Conservation (phyloP, 2,888 invertebrate species). For the Ferrisia virgata region DNA sequence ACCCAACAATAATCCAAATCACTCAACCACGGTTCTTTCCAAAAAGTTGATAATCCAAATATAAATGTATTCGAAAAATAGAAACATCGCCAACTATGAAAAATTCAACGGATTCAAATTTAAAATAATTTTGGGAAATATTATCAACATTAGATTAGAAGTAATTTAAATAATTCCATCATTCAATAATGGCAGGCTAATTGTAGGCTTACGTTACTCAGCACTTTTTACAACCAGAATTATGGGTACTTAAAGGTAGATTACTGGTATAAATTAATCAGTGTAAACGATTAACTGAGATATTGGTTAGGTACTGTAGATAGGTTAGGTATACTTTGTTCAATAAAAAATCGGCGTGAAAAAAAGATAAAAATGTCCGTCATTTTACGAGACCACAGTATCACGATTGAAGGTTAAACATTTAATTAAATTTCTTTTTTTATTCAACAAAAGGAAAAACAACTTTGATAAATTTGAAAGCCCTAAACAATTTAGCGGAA, state of each 20-base stretch:
- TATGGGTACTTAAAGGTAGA: background rate
- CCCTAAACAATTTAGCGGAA: background rate
- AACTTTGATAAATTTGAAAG: background rate
- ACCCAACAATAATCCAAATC: constrained; percentile 83
- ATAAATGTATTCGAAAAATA: constrained; percentile 80
- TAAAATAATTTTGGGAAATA: background rate
- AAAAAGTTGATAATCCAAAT: constrained; percentile 75
- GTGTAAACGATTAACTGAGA: background rate
- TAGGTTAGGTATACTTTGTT: background rate
- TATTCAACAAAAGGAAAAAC: background rate
- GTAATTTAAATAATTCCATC: background rate
- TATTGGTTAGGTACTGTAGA: background rate
- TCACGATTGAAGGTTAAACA: background rate
- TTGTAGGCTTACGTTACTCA: background rate
- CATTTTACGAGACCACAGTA: background rate
- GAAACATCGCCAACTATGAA: constrained; percentile 71
- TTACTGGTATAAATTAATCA: background rate
- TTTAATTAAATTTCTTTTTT: background rate
- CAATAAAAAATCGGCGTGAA: background rate
- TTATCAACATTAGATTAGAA: background rate
- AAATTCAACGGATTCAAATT: background rate
- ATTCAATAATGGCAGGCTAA: too few relatives aligned
- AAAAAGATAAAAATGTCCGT: background rate
- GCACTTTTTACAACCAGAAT: background rate
- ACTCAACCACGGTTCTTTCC: constrained; percentile 93